Percentiles rank a stretch among this genome's conserved stretches.
These are phyloP conservation scores for Thumatha senex DNA, from an alignment of 2,888 invertebrate species.

Conservation along the genomic window DNA sequence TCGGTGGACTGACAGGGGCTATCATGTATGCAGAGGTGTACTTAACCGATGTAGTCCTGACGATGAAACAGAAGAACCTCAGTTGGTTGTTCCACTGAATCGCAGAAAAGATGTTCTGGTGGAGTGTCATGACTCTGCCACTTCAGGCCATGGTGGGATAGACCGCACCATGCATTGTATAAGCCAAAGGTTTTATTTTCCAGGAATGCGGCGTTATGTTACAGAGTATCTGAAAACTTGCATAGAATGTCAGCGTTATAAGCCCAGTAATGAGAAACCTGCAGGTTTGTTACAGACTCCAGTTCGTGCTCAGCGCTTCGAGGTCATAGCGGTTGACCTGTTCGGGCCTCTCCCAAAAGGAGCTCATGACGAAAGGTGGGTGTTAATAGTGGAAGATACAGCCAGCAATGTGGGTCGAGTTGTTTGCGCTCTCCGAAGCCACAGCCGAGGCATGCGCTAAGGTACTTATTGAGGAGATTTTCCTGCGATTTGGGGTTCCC, in stretches of 20 bases:
- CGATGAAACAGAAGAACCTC: neutral
- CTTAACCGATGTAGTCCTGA: too few species aligned
- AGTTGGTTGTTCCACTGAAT: neutral
- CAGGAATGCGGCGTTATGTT: constrained; percentile 2
- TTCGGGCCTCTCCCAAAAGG: neutral
- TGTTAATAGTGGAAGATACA: constrained; percentile 16
- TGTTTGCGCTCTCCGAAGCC: constrained; percentile 18
- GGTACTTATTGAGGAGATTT: neutral
- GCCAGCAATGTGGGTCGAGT: constrained; percentile 30
- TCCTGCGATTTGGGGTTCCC: neutral
- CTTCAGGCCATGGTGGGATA: neutral
- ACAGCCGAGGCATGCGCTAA: neutral
- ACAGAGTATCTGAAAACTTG: constrained; percentile 32
- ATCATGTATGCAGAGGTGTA: too few species aligned
- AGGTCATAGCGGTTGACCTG: constrained; percentile 43
- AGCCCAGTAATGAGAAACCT: constrained; percentile 44
- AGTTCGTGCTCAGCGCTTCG: constrained; percentile 26
- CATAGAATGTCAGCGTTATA: constrained; percentile 45
- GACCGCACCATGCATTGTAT: neutral
- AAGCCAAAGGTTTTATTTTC: constrained; percentile 3
- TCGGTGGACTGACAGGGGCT: too few species aligned
- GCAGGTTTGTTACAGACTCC: constrained; percentile 44
- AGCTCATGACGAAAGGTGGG: neutral
- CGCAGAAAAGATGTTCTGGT: neutral
- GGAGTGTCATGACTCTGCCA: neutral